phyloP scores from a whole-genome alignment of 2,797 vertebrate genomes.

The Cynopterus sphinx region DNA sequence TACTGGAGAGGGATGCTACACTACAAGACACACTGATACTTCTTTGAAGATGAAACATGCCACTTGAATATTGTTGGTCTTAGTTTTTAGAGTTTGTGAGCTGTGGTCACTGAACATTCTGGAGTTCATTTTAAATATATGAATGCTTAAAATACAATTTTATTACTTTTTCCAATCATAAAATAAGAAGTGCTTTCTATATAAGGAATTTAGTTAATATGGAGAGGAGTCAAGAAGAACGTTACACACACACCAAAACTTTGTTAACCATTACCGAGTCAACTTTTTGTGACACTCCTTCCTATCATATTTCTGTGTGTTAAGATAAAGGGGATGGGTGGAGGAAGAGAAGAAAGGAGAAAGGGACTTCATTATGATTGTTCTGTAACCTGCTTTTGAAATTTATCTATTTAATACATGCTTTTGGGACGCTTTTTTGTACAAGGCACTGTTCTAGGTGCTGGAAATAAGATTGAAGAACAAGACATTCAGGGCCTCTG shows the following conservation, averaged over 20 bases:
- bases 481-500: background rate
- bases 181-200: background rate
- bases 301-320: background rate
- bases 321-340: no score
- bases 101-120: background rate
- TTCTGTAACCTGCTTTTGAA: slow-evolving; percentile 28
- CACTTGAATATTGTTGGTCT: background rate
- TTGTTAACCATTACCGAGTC: background rate
- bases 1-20: background rate
- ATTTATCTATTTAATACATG: slow-evolving; percentile 9
- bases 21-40: background rate
- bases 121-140: slow-evolving; percentile 37
- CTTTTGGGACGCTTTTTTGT: background rate
- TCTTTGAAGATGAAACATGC: slow-evolving; percentile 2
- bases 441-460: slow-evolving; percentile 45
- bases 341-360: background rate
- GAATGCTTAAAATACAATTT: background rate
- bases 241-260: background rate
- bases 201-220: background rate
- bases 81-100: slow-evolving; percentile 11
- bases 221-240: background rate
- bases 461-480: slow-evolving; percentile 39
- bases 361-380: background rate
- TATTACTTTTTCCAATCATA: background rate
- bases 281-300: background rate